Conservation (phyloP, 1,140 invertebrate species). For the Leptinotarsa lineolata region DNA sequence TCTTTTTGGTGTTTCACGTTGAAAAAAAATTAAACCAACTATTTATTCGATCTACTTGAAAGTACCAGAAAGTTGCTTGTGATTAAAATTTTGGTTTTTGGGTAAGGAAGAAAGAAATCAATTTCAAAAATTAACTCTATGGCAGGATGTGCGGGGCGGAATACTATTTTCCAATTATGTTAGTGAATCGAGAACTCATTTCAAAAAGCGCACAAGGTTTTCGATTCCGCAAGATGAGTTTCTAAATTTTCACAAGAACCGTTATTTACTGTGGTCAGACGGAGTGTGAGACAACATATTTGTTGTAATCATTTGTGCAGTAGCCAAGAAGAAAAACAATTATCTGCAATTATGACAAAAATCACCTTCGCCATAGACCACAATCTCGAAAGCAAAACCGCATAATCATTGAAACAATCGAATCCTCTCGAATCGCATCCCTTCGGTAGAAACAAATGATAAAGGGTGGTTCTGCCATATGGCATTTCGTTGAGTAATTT, state of each 20-base stretch:
- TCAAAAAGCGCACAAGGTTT: not conserved
- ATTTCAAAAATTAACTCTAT: too few relatives aligned
- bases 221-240: not conserved
- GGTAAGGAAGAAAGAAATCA: too few relatives aligned
- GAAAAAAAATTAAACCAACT: too few relatives aligned
- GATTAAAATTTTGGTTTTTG: too few relatives aligned
- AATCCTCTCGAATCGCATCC: not conserved
- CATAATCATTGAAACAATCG: constrained; percentile 12
- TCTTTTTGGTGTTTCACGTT: too few relatives aligned
- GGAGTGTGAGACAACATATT: not conserved
- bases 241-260: not conserved
- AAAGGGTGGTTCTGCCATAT: constrained; percentile 33
- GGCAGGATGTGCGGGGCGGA: too few relatives aligned
- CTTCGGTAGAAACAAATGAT: not conserved
- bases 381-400: constrained; percentile 10
- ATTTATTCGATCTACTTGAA: too few relatives aligned
- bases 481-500: constrained; percentile 32
- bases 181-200: not conserved
- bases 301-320: not conserved
- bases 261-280: not conserved
- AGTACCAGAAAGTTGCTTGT: too few relatives aligned
- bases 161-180: too few relatives aligned
- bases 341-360: constrained; percentile 13
- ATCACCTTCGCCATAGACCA: constrained; percentile 20
- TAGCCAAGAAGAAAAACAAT: not conserved